phyloP scores from a whole-genome alignment of 2,113 vertebrate species.

The Pterocles gutturalis region DNA sequence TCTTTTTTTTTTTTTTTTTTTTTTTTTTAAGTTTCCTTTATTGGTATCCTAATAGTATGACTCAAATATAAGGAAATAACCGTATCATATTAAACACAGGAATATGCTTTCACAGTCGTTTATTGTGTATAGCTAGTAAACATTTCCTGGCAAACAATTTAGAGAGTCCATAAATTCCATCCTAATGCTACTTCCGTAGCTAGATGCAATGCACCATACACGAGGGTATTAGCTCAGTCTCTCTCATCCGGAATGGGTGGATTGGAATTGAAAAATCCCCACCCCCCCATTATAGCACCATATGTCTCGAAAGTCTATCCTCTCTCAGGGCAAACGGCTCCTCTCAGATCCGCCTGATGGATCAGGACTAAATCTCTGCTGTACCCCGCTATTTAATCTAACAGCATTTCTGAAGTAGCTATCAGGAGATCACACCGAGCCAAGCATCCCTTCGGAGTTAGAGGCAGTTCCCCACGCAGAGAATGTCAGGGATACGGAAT shows the following conservation, averaged over 20 bases:
- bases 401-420: constrained; percentile 54
- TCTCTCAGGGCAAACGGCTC: constrained; percentile 65
- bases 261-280: constrained; percentile 74
- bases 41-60: constrained; percentile 60
- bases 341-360: constrained; percentile 66
- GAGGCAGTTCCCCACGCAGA: background rate
- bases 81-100: constrained; percentile 58
- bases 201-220: constrained; percentile 69
- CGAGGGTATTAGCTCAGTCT: constrained; percentile 73
- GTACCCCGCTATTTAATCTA: constrained; percentile 40
- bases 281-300: constrained; percentile 69
- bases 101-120: constrained; percentile 63
- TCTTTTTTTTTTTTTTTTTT: background rate
- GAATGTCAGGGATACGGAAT: constrained; percentile 10
- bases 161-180: constrained; percentile 75
- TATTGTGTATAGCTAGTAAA: constrained; percentile 76
- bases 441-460: constrained; percentile 39
- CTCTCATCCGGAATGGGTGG: constrained; percentile 76
- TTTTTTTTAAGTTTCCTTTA: constrained; percentile 45
- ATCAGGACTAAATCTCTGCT: constrained; percentile 42
- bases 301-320: constrained; percentile 75
- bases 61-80: constrained; percentile 56
- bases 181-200: constrained; percentile 74
- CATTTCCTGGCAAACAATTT: constrained; percentile 78
- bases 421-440: background rate